A percentile compares a stretch with the other conserved stretches of the same genome.
phyloP scores from a whole-genome alignment of 2,888 invertebrate genomes.

The Phorcus lineatus region DNA sequence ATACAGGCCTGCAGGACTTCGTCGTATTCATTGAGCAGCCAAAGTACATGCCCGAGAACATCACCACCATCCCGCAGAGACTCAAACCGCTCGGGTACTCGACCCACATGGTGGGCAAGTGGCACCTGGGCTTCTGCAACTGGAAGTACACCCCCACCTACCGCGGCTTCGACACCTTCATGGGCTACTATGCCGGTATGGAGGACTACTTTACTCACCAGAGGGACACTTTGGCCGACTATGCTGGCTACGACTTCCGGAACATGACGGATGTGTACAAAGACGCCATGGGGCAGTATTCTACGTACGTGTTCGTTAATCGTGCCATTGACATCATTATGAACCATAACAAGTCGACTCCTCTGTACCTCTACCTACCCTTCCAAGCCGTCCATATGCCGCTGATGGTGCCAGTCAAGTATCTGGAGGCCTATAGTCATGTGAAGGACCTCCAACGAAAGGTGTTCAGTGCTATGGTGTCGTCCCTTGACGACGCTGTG shows the following conservation, averaged over 20 bases:
- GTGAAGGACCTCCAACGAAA: conserved; percentile 43
- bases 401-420: conserved; percentile 52
- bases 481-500: conserved; percentile 88
- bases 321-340: conserved; percentile 54
- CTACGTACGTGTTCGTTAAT: conserved; percentile 38
- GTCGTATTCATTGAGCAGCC: neutral
- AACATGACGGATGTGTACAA: neutral
- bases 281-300: neutral
- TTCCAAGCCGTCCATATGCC: conserved; percentile 67
- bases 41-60: conserved; percentile 48
- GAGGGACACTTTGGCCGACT: neutral
- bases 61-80: conserved; percentile 55
- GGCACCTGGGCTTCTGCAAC: conserved; percentile 77
- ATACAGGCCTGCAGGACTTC: neutral
- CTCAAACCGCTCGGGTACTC: conserved; percentile 54
- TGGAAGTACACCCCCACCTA: conserved; percentile 73
- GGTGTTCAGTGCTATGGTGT: conserved; percentile 79
- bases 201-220: conserved; percentile 66
- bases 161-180: conserved; percentile 76
- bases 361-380: conserved; percentile 67
- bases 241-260: neutral
- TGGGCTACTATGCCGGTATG: conserved; percentile 74
- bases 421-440: conserved; percentile 44
- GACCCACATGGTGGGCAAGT: conserved; percentile 70
- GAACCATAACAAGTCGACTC: conserved; percentile 52